Evolutionary conservation across 2,888 invertebrate genomes (phyloP), one percentile per base, ranked within the genome.

Genomic region (Trachelus stipa): DNA sequence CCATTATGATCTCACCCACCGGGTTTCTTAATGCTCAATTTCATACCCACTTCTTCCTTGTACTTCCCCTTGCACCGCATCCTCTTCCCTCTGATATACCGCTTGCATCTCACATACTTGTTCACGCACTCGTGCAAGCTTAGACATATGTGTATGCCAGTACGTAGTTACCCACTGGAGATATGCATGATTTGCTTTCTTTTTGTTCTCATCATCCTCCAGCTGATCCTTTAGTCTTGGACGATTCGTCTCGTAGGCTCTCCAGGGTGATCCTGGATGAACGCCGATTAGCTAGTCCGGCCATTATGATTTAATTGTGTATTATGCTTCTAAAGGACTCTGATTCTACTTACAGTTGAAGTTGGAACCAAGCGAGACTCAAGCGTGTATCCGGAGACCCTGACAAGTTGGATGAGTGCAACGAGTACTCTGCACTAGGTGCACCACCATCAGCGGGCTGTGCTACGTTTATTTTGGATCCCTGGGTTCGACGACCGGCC

Each of bases 401-500:
- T 56, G 23, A 56, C 56, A 56, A 56, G 23, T 56, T 56, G 15
- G 23, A 23, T 23, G 56, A 56, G 23, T 23, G 56, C 23, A 56
- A 23, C 56, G 56, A 56, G 56, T 56, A 56, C 23, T 56, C 23
- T 23, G 56, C 56, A 56, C 23, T 56, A 56, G 56, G 31, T 71
- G 30, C 30, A 71, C 31, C 34, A 23, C 12, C 34, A 34, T 12
- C 35, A 33, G 34, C 74, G 35, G 2, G 74, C 35, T 37, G 35
- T 23, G 30, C 35, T 81, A 82, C 84, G 86, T 86, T 87, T 87
- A 87, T 87, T 87, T 87, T 87, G 86, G 84, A 87, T 87, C 84
- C 83, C 77, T 79, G 83, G 81, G 86, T 87, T 87, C 86, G 86
- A 87, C 81, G 86, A 87, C 86, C 86, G 85, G 81, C 82, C 71